Evolutionary conservation across 2,888 invertebrate species (phyloP).

Genomic region (Heliothis peltigera): DNA sequence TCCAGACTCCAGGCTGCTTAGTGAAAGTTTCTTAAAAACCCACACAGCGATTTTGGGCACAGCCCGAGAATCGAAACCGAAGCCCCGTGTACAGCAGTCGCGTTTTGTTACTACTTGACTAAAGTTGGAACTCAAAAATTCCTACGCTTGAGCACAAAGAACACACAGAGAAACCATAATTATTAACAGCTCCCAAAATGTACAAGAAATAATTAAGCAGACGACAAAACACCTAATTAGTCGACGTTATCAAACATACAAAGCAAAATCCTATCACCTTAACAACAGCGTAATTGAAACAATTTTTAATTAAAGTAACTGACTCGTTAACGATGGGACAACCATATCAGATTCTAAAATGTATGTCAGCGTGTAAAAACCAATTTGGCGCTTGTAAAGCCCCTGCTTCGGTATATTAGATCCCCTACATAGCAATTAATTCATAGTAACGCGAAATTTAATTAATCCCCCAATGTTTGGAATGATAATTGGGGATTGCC

Average conservation of each 20-base stretch:
- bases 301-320: conserved; percentile 60
- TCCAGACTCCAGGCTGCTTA: too few relatives aligned
- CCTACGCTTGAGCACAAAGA: too few relatives aligned
- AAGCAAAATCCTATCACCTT: conserved; percentile 37
- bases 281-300: conserved; percentile 45
- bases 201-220: background rate
- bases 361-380: conserved; percentile 66
- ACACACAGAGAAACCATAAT: background rate
- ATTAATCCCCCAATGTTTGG: conserved; percentile 78
- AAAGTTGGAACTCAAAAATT: too few relatives aligned
- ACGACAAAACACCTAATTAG: conserved; percentile 25
- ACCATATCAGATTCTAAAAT: conserved; percentile 60
- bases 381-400: conserved; percentile 65
- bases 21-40: too few relatives aligned
- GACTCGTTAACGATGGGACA: conserved; percentile 51
- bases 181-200: background rate
- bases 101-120: too few relatives aligned
- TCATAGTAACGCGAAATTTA: conserved; percentile 79
- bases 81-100: too few relatives aligned
- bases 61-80: too few relatives aligned
- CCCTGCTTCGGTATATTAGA: conserved; percentile 68
- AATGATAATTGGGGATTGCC: conserved; percentile 80
- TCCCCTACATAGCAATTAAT: conserved; percentile 69
- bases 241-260: conserved; percentile 40
- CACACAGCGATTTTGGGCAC: too few relatives aligned